Percentiles rank a stretch among this genome's conserved stretches.
phyloP scores from a whole-genome alignment of 2,113 vertebrate genomes.

The Lanius ludovicianus region DNA sequence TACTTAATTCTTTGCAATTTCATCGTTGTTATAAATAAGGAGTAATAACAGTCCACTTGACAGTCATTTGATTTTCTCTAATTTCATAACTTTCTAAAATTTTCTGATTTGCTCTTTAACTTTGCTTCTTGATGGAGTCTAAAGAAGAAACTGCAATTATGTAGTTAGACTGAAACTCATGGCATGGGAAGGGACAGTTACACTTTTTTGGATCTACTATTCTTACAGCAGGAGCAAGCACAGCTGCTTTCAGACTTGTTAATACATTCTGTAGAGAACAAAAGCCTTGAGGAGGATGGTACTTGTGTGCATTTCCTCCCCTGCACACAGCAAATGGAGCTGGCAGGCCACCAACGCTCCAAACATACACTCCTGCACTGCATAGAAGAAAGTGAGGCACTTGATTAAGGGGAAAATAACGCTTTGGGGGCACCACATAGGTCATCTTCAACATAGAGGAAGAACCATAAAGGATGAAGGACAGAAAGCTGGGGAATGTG shows the following conservation, averaged over 20 bases:
- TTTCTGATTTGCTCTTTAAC: slow-evolving; percentile 60
- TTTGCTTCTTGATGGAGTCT: slow-evolving; percentile 34
- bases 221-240: not conserved
- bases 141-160: slow-evolving; percentile 4
- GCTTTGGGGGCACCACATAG: fast-evolving
- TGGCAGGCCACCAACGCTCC: not conserved
- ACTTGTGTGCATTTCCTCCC: not conserved
- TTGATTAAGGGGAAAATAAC: not conserved
- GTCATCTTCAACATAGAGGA: not conserved
- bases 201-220: not conserved
- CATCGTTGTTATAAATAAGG: slow-evolving; percentile 67
- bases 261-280: not conserved
- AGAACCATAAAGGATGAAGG: not conserved
- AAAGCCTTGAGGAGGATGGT: not conserved
- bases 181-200: not conserved
- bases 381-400: not conserved
- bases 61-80: slow-evolving; percentile 62
- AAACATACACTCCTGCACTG: fast-evolving
- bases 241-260: not conserved
- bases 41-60: slow-evolving; percentile 65
- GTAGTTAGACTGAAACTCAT: slow-evolving; percentile 21
- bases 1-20: slow-evolving; percentile 44
- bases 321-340: not conserved
- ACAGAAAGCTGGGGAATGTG: not conserved
- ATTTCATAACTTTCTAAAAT: slow-evolving; percentile 59